phyloP scores from a whole-genome alignment of 1,140 invertebrate genomes.

The Drosophila tani region DNA sequence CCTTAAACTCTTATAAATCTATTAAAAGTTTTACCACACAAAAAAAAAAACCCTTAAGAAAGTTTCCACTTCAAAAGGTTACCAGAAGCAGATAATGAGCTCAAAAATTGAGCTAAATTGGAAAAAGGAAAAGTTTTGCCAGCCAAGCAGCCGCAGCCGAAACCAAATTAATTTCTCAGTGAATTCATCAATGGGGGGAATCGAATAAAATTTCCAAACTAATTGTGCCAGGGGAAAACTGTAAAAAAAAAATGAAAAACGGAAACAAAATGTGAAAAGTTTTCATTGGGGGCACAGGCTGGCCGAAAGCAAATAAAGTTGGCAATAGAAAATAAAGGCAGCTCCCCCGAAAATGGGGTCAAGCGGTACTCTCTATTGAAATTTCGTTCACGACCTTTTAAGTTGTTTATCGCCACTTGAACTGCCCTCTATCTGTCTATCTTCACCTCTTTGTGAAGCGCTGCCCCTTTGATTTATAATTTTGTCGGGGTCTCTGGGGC shows the following conservation, averaged over 20 bases:
- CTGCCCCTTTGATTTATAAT: conserved; percentile 51
- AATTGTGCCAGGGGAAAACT: conserved; percentile 23
- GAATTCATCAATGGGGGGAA: conserved; percentile 33
- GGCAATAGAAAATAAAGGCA: conserved; percentile 9
- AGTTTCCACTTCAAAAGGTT: conserved; percentile 46
- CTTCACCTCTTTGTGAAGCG: conserved; percentile 14
- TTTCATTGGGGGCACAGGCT: conserved; percentile 7
- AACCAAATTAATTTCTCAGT: conserved; percentile 49
- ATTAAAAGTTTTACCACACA: conserved; percentile 39
- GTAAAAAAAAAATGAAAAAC: conserved; percentile 9
- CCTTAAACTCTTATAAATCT: conserved; percentile 39
- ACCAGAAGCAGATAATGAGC: conserved; percentile 48
- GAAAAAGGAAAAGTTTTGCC: conserved; percentile 33
- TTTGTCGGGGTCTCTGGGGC: conserved; percentile 22
- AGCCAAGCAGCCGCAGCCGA: conserved; percentile 20
- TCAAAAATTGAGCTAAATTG: conserved; percentile 48
- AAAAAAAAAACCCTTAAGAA: conserved; percentile 13
- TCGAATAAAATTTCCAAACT: conserved; percentile 47
- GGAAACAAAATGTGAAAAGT: conserved; percentile 40
- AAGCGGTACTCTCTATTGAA: conserved; percentile 33
- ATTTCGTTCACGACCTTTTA: conserved; percentile 44
- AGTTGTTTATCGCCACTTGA: conserved; percentile 53
- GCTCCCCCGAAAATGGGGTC: conserved; percentile 12
- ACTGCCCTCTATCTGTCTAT: conserved; percentile 10
- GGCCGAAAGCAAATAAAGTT: conserved; percentile 21